Conservation (phyloP, 2,113 vertebrate genomes). For the Psilopsiagon aymara region DNA sequence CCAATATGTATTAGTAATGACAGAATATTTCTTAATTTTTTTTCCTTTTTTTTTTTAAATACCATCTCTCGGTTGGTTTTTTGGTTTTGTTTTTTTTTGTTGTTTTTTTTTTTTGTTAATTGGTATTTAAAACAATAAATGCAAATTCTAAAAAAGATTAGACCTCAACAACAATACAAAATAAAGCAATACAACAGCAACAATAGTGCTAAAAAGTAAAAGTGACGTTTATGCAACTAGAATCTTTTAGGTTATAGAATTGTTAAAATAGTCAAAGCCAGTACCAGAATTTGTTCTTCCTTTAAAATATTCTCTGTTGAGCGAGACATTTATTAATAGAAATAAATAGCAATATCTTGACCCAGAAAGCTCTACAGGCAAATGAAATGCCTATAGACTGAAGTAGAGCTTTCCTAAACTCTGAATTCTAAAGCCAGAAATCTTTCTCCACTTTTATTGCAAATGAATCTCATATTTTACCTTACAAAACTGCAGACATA, state of each 20-base stretch:
- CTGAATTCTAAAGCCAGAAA: not conserved
- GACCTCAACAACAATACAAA: not conserved
- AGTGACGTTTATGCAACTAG: not conserved
- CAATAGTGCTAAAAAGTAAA: not conserved
- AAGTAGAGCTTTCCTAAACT: not conserved
- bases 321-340: not conserved
- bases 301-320: not conserved
- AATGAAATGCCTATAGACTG: not conserved
- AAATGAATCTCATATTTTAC: not conserved
- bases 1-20: not conserved
- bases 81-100: not conserved
- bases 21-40: not conserved
- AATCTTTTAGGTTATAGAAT: not conserved
- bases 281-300: not conserved
- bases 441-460: not conserved
- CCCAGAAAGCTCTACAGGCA: not conserved
- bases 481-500: not conserved
- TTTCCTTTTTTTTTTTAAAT: not conserved
- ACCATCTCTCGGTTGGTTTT: not conserved
- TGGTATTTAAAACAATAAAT: not conserved
- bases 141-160: not conserved
- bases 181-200: not conserved
- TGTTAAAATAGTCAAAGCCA: not conserved
- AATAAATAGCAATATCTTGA: not conserved
- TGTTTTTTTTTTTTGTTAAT: not conserved